These are phyloP conservation scores for Equus przewalskii DNA, from an alignment of 2,113 vertebrate species.

Conservation along the genomic window DNA sequence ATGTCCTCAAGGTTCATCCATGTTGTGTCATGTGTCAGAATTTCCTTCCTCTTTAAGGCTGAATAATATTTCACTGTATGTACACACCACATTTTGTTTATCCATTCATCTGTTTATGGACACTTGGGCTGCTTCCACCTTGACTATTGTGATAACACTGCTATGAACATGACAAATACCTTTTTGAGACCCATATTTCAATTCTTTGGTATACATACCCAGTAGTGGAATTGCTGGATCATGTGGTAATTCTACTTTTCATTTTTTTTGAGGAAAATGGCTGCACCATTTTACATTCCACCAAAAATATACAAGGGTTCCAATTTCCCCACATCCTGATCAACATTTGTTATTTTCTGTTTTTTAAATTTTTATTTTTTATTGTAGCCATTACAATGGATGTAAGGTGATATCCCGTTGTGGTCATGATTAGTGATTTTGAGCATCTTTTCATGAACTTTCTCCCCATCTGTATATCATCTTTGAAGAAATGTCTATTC, in stretches of 20 bases:
- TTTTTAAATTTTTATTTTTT: neutral
- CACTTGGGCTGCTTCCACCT: neutral
- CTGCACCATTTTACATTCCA: neutral
- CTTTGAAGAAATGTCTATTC: neutral
- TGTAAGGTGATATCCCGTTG: neutral
- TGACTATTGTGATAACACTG: neutral
- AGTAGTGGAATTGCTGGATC: neutral
- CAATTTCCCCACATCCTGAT: neutral
- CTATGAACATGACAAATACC: neutral
- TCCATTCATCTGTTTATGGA: neutral
- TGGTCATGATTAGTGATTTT: neutral
- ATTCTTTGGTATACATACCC: neutral
- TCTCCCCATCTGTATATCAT: neutral
- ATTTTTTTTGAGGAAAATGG: neutral
- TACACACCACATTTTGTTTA: neutral
- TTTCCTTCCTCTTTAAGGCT: neutral
- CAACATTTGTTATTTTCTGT: neutral
- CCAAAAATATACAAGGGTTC: neutral
- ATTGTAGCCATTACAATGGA: neutral
- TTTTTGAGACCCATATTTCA: neutral
- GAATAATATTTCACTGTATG: neutral
- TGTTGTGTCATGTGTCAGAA: neutral
- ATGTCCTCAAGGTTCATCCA: neutral
- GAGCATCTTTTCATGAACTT: neutral
- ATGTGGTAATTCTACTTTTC: neutral